These are phyloP conservation scores for Chymomyza fuscimana DNA, from an alignment of 2,888 invertebrate species.

Conservation along the genomic window DNA sequence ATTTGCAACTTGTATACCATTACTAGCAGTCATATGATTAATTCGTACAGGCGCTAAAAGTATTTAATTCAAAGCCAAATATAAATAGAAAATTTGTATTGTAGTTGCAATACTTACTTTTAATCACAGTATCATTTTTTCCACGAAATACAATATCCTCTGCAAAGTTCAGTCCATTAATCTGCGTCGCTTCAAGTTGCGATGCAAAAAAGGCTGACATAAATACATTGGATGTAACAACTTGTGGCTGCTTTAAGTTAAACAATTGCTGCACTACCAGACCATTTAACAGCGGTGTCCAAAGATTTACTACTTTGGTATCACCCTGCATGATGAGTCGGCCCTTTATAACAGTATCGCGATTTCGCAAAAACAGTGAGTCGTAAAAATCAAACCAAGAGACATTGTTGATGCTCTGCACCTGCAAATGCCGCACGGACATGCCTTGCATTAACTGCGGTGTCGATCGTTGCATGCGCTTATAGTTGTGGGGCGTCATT, in stretches of 20 bases:
- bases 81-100: not conserved
- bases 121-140: conserved; percentile 53
- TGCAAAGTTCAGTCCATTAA: conserved; percentile 73
- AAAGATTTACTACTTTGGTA: conserved; percentile 51
- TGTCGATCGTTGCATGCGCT: conserved; percentile 22
- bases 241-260: conserved; percentile 68
- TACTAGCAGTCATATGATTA: conserved; percentile 61
- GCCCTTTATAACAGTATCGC: conserved; percentile 66
- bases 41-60: conserved; percentile 74
- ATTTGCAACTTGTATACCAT: conserved; percentile 57
- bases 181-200: conserved; percentile 53
- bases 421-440: conserved; percentile 44
- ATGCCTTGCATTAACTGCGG: not conserved
- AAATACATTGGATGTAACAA: conserved; percentile 63
- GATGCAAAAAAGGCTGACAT: conserved; percentile 66
- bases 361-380: conserved; percentile 65
- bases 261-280: conserved; percentile 64
- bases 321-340: conserved; percentile 65
- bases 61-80: not conserved
- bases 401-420: conserved; percentile 67
- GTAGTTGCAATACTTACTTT: conserved; percentile 50
- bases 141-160: conserved; percentile 73
- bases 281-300: conserved; percentile 61
- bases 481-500: conserved; percentile 40
- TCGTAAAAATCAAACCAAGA: conserved; percentile 69